These are phyloP conservation scores for Stigmatopora argus DNA, from an alignment of 2,113 vertebrate species.

Conservation along the genomic window DNA sequence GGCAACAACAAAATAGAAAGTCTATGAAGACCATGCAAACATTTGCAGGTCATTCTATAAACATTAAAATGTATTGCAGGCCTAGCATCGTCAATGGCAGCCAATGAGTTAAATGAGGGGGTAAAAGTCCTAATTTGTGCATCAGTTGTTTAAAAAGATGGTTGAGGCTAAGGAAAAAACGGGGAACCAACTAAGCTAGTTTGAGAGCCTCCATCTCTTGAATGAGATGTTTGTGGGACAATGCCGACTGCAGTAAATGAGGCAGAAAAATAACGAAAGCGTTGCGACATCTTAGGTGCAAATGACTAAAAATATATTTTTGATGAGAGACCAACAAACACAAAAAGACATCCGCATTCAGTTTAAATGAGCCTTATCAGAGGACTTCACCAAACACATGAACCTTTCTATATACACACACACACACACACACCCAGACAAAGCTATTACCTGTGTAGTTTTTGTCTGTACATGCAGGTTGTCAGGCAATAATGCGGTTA, in stretches of 20 bases:
- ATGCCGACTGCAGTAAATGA: slow-evolving; percentile 21
- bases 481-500: slow-evolving; percentile 49
- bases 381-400: slow-evolving; percentile 27
- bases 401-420: slow-evolving; percentile 24
- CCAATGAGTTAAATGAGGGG: too few species aligned
- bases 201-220: slow-evolving; percentile 24
- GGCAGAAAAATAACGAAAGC: slow-evolving; percentile 26
- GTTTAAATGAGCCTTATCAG: slow-evolving; percentile 42
- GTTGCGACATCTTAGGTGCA: not conserved
- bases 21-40: too few species aligned
- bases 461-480: slow-evolving; percentile 56
- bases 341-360: slow-evolving; percentile 5
- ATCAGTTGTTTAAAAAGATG: not conserved
- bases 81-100: too few species aligned
- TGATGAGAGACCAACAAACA: slow-evolving; percentile 2
- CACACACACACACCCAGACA: slow-evolving; percentile 21
- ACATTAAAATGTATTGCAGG: too few species aligned
- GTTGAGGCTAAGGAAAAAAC: not conserved
- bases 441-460: slow-evolving; percentile 27
- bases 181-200: slow-evolving; percentile 20
- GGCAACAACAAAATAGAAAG: too few species aligned
- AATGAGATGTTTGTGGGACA: slow-evolving; percentile 30
- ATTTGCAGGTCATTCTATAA: too few species aligned
- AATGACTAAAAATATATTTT: not conserved
- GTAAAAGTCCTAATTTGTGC: too few species aligned